Conservation (phyloP, 2,888 invertebrate species). For the Eudasyphora cyanicolor region DNA sequence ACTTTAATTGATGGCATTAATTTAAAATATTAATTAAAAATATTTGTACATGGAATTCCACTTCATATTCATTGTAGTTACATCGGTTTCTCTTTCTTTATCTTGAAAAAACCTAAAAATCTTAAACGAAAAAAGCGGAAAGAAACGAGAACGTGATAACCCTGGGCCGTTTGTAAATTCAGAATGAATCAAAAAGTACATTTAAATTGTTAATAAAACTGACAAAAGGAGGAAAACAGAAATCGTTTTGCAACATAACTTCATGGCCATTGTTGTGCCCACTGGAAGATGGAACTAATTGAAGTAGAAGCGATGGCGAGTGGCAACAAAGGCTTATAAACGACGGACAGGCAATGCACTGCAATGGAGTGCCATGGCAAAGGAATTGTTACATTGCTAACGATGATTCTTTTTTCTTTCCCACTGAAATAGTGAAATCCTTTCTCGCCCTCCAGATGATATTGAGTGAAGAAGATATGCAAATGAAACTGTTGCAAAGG, state of each 20-base stretch:
- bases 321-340: constrained; percentile 8
- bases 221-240: constrained; percentile 37
- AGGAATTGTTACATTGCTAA: background rate
- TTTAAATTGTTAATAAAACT: constrained; percentile 61
- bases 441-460: background rate
- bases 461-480: background rate
- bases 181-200: constrained; percentile 14
- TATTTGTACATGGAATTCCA: background rate
- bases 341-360: background rate
- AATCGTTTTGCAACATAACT: constrained; percentile 20
- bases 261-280: background rate
- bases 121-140: background rate
- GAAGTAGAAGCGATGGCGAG: background rate
- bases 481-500: background rate
- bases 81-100: background rate
- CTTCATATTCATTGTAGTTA: too few relatives aligned
- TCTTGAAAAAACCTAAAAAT: background rate
- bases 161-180: background rate
- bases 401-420: background rate
- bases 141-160: background rate
- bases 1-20: background rate
- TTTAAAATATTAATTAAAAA: background rate
- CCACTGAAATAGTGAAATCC: background rate
- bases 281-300: constrained; percentile 16
- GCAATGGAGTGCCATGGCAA: background rate